Conservation (phyloP, 2,797 vertebrate genomes). For the Ptychadena robeensis region DNA sequence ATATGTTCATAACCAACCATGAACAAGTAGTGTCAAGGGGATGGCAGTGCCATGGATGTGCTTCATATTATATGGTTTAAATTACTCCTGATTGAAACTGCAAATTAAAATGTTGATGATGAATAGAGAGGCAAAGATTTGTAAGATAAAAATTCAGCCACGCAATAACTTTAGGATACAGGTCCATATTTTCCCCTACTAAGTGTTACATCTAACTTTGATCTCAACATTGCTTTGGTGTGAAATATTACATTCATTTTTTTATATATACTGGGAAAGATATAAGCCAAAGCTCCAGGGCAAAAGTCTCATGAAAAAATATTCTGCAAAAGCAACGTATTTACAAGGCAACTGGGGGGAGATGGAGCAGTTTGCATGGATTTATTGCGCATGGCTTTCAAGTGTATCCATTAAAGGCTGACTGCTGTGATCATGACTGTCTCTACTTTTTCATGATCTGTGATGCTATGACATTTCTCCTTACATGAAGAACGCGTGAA, state of each 20-base stretch:
- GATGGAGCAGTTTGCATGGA: conserved; percentile 37
- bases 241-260: conserved; percentile 42
- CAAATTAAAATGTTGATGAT: conserved; percentile 53
- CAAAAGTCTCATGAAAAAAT: conserved; percentile 44
- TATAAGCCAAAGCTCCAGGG: conserved; percentile 34
- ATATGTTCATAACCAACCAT: conserved; percentile 52
- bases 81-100: conserved; percentile 54
- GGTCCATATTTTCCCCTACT: conserved; percentile 31
- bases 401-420: conserved; percentile 46
- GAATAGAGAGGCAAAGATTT: conserved; percentile 53
- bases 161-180: conserved; percentile 45
- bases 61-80: conserved; percentile 25
- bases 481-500: conserved; percentile 11
- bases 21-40: conserved; percentile 29
- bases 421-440: conserved; percentile 42
- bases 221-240: conserved; percentile 46
- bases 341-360: conserved; percentile 39
- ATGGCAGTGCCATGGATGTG: background rate
- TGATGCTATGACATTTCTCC: conserved; percentile 35
- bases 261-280: conserved; percentile 36
- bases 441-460: conserved; percentile 22
- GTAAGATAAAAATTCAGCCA: conserved; percentile 46
- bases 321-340: conserved; percentile 40
- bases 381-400: conserved; percentile 45
- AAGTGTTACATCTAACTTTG: conserved; percentile 49